A percentile compares a stretch with the other conserved stretches of the same genome.
phyloP scores from a whole-genome alignment of 2,888 invertebrate genomes.

The Drosophila picticornis region DNA sequence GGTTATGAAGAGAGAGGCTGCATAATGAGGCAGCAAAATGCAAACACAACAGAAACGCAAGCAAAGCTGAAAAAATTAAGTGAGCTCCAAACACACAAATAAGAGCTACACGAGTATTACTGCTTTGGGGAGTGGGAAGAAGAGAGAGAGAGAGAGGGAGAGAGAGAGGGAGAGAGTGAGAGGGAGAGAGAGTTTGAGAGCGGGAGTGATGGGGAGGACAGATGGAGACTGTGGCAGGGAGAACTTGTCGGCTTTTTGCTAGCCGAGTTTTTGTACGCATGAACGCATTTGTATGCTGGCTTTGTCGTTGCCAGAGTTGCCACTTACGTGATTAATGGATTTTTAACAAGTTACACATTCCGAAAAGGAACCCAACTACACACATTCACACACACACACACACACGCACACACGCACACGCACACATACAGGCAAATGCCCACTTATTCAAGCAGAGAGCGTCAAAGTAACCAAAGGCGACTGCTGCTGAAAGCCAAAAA shows the following conservation, averaged over 20 bases:
- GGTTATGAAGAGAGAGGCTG: constrained; percentile 10
- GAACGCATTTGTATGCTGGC: constrained; percentile 82
- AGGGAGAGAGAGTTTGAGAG: neutral
- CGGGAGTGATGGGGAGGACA: neutral
- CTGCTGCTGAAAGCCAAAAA: constrained; percentile 72
- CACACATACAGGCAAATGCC: constrained; percentile 33
- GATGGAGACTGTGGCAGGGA: constrained; percentile 8
- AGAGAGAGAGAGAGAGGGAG: neutral
- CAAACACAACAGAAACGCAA: constrained; percentile 67
- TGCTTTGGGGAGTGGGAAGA: constrained; percentile 1
- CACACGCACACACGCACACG: constrained; percentile 25
- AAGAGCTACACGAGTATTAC: constrained; percentile 34
- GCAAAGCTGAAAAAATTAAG: constrained; percentile 68
- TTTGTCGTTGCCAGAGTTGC: constrained; percentile 77
- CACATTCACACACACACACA: constrained; percentile 18
- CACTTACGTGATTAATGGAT: constrained; percentile 83
- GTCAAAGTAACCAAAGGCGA: constrained; percentile 76
- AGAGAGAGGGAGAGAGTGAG: neutral
- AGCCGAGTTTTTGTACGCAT: constrained; percentile 71
- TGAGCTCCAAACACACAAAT: constrained; percentile 45
- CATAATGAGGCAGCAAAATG: constrained; percentile 77
- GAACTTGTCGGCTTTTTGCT: constrained; percentile 68
- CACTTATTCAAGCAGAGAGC: constrained; percentile 56
- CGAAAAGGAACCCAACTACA: constrained; percentile 53
- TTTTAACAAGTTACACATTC: constrained; percentile 81